Conservation (phyloP, 2,888 invertebrate genomes). For the Epistrophella euchroma region DNA sequence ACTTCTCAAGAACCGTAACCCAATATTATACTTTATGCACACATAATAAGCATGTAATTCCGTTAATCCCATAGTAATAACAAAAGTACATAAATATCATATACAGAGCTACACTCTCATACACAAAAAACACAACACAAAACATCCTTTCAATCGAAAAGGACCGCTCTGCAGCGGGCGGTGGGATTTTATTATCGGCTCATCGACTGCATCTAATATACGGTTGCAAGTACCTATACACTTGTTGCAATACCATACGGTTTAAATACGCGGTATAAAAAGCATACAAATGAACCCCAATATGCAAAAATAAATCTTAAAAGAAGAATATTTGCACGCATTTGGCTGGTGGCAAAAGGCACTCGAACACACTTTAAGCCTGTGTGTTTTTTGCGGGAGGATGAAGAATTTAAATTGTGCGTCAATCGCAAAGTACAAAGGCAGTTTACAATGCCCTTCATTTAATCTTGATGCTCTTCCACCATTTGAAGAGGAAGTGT, state of each 20-base stretch:
- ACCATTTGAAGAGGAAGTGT: conserved; percentile 71
- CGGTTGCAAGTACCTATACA: conserved; percentile 48
- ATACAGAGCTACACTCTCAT: not conserved
- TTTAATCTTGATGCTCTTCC: conserved; percentile 74
- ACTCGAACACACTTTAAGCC: conserved; percentile 72
- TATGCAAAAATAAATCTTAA: conserved; percentile 15
- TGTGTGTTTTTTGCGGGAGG: conserved; percentile 52
- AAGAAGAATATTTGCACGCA: conserved; percentile 66
- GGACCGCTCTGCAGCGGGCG: not conserved
- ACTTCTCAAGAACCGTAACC: conserved; percentile 54
- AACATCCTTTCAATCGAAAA: conserved; percentile 30
- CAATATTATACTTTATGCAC: conserved; percentile 42
- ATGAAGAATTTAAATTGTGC: conserved; percentile 72
- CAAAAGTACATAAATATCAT: conserved; percentile 13
- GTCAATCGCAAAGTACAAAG: conserved; percentile 75
- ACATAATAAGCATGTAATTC: conserved; percentile 53
- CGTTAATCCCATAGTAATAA: conserved; percentile 56
- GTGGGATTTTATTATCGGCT: conserved; percentile 51
- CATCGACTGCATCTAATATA: conserved; percentile 50
- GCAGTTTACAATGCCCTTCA: conserved; percentile 75
- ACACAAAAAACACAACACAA: conserved; percentile 2
- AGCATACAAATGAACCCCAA: conserved; percentile 25
- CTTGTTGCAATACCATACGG: conserved; percentile 68
- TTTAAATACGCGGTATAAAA: conserved; percentile 7
- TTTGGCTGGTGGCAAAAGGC: conserved; percentile 57